Base-by-base conservation (phyloP, 2,113 vertebrate species). In the Galemys pyrenaicus region DNA sequence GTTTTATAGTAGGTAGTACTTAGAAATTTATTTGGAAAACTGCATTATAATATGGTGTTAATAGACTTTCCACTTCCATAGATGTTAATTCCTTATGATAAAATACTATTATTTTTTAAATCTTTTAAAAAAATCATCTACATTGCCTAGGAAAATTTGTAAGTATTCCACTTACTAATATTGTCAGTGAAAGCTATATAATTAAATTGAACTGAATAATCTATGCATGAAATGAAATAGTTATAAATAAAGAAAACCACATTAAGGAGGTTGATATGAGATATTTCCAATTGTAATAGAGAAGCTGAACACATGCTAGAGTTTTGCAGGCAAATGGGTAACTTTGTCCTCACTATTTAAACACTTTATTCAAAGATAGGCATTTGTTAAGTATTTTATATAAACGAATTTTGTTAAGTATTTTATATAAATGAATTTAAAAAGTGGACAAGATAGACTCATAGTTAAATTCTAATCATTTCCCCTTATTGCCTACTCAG, bases 341-440 rank as follows among this genome's bases (percentile, higher is more conserved):
- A 86, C 49, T 65, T 17, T 2, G 68, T 64, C 20, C 11, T 89
- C 6, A 24, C 4, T n/a, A 83, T 70, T 92, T 85, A 41, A 39
- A 92, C 62, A 64, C 15, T 17, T 60, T 70, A 87, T 81, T 92
- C 37, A 77, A 94, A 95, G 51, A 80, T 3, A 67, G 10, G 15
- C 37, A 10, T 96, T 88, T 86, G 49, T n/a, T 94, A 95, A 62
- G 15, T 68, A 91, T 67, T 93, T 93, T 91, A n/a, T n/a, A n/a
- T n/a, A n/a, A n/a, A n/a, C n/a, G n/a, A n/a, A n/a, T n/a, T n/a
- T n/a, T n/a, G n/a, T n/a, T n/a, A n/a, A n/a, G n/a, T n/a, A n/a
- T n/a, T n/a, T n/a, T n/a, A 78, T 74, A 54, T 30, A 68, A 32
- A 51, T 62, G 41, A 94, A 96, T 35, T 79, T 74, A 58, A 5